A percentile compares a stretch with the other conserved stretches of the same genome.
phyloP scores from a whole-genome alignment of 2,797 vertebrate species.

The Urophycis tenuis region DNA sequence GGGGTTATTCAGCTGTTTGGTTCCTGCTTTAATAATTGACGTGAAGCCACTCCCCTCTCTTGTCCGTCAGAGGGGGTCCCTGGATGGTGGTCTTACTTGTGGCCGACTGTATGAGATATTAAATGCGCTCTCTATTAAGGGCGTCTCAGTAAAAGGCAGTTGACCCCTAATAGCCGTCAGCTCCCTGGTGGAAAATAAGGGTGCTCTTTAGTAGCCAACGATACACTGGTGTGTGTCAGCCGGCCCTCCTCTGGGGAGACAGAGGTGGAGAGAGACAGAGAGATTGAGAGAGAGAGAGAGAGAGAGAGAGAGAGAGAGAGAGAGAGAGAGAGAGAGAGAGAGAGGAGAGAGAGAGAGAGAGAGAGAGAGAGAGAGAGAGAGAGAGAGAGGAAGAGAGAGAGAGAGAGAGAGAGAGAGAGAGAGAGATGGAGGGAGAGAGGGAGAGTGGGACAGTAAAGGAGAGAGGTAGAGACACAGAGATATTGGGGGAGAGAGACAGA shows the following conservation, averaged over 20 bases:
- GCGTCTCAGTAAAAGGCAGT: conserved; percentile 69
- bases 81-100: conserved; percentile 52
- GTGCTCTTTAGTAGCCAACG: conserved; percentile 69
- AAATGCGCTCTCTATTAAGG: conserved; percentile 67
- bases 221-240: conserved; percentile 65
- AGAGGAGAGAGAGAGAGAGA: too few species aligned
- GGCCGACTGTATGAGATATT: conserved; percentile 63
- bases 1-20: neutral
- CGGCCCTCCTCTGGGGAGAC: conserved; percentile 41
- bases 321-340: neutral
- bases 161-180: conserved; percentile 66
- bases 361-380: too few species aligned
- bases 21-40: conserved; percentile 3
- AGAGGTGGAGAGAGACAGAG: conserved; percentile 40
- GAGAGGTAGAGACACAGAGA: neutral
- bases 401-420: too few species aligned
- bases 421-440: too few species aligned
- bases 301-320: conserved; percentile 13
- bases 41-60: conserved; percentile 1
- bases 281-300: conserved; percentile 38
- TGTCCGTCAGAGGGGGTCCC: conserved; percentile 45
- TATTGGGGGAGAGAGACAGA: neutral
- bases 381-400: too few species aligned
- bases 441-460: too few species aligned
- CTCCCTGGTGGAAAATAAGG: conserved; percentile 68